Percentiles rank a stretch among this genome's conserved stretches.
phyloP scores from a whole-genome alignment of 2,797 vertebrate genomes.

The Graptemys geographica region DNA sequence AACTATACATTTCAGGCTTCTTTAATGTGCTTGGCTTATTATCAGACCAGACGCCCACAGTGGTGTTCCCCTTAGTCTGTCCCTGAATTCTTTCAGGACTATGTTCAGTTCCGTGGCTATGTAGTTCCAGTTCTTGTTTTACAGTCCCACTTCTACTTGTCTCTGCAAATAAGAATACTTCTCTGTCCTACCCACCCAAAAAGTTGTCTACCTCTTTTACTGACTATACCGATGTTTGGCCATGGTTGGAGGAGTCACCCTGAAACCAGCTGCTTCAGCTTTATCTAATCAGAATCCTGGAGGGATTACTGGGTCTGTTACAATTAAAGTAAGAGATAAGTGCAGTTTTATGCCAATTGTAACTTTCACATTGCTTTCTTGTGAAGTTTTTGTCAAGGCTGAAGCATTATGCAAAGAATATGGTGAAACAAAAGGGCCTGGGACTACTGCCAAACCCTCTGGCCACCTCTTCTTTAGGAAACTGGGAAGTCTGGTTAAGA shows the following conservation, averaged over 20 bases:
- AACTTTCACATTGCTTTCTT: constrained; percentile 27
- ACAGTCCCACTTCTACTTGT: neutral
- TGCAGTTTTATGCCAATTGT: neutral
- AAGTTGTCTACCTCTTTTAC: neutral
- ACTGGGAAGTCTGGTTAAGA: constrained; percentile 91
- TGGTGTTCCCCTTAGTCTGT: neutral
- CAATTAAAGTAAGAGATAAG: neutral
- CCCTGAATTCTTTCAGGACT: neutral
- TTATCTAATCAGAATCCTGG: constrained; percentile 13
- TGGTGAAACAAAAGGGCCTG: constrained; percentile 95
- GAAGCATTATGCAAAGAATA: constrained; percentile 97
- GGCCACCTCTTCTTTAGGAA: constrained; percentile 97
- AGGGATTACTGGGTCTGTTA: neutral
- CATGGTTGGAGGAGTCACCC: neutral
- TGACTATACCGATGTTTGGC: neutral
- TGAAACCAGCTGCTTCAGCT: constrained; percentile 25
- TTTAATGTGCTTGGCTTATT: neutral
- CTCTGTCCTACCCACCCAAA: neutral
- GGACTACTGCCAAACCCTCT: constrained; percentile 94
- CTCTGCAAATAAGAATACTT: neutral
- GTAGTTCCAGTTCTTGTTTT: neutral
- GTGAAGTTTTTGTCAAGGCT: constrained; percentile 89
- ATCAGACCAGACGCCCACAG: neutral
- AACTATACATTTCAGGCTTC: neutral
- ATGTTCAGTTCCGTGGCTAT: neutral